Evolutionary conservation across 2,113 vertebrate species (phyloP).

Genomic region (Gorsachius goisagi): DNA sequence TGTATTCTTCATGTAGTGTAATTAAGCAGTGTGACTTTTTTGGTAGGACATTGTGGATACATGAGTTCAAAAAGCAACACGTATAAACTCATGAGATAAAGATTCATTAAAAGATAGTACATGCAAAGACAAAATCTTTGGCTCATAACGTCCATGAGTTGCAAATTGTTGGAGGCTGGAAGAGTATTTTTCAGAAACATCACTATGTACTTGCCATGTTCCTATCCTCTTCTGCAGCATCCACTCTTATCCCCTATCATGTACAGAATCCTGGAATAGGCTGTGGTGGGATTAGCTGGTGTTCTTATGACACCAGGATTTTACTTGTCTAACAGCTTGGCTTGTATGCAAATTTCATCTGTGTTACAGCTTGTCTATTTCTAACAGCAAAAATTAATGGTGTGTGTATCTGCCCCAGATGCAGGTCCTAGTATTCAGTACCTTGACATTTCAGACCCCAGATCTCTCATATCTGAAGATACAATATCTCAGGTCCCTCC

Average conservation of each 20-base stretch:
- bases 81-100: background rate
- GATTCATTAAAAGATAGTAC: background rate
- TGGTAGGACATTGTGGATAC: background rate
- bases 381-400: background rate
- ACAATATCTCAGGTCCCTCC: rapidly evolving
- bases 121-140: background rate
- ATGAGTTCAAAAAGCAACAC: background rate
- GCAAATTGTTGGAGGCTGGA: background rate
- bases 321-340: background rate
- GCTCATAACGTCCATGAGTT: rapidly evolving
- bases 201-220: background rate
- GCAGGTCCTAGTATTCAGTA: background rate
- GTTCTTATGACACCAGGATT: background rate
- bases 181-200: background rate
- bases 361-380: background rate
- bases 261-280: background rate
- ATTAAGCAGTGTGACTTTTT: background rate
- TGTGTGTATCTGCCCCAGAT: background rate
- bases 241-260: background rate
- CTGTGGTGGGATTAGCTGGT: background rate
- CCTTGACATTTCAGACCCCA: background rate
- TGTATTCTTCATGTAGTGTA: background rate
- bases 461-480: background rate
- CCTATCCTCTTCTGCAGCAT: background rate
- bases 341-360: rapidly evolving